A percentile compares a stretch with the other conserved stretches of the same genome.
Evolutionary conservation across 1,140 invertebrate species (phyloP).

Genomic region (Leguminivora glycinivorella): DNA sequence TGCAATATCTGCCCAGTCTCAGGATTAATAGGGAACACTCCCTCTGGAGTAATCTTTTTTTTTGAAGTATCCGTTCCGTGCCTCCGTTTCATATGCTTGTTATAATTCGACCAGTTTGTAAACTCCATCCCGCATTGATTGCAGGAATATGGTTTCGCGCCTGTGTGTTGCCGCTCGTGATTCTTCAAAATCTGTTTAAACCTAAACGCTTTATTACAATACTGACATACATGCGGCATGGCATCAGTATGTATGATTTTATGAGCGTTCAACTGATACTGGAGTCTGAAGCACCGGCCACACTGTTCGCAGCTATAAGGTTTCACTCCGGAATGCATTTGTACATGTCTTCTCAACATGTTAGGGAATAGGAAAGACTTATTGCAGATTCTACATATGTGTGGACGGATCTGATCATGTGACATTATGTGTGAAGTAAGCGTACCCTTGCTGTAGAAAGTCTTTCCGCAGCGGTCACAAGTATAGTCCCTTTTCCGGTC

Average conservation of each 20-base stretch:
- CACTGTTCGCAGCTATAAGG: constrained; percentile 87
- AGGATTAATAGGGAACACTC: constrained; percentile 61
- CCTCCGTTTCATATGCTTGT: constrained; percentile 84
- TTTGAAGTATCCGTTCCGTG: constrained; percentile 77
- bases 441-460: constrained; percentile 59
- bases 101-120: constrained; percentile 85
- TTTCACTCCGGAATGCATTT: constrained; percentile 84
- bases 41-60: constrained; percentile 60
- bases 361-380: constrained; percentile 55
- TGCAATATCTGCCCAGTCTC: constrained; percentile 55
- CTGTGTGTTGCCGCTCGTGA: constrained; percentile 84
- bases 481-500: constrained; percentile 61
- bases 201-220: constrained; percentile 85
- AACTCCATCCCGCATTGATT: constrained; percentile 82
- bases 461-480: constrained; percentile 65
- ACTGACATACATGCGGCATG: constrained; percentile 87
- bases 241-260: constrained; percentile 89
- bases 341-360: constrained; percentile 77
- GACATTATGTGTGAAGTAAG: constrained; percentile 56
- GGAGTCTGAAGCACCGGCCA: constrained; percentile 84
- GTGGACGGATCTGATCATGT: constrained; percentile 57
- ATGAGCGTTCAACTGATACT: constrained; percentile 56
- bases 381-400: constrained; percentile 63
- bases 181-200: constrained; percentile 84
- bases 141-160: constrained; percentile 80